Conservation (phyloP, 2,888 invertebrate species). For the Eilema depressum region DNA sequence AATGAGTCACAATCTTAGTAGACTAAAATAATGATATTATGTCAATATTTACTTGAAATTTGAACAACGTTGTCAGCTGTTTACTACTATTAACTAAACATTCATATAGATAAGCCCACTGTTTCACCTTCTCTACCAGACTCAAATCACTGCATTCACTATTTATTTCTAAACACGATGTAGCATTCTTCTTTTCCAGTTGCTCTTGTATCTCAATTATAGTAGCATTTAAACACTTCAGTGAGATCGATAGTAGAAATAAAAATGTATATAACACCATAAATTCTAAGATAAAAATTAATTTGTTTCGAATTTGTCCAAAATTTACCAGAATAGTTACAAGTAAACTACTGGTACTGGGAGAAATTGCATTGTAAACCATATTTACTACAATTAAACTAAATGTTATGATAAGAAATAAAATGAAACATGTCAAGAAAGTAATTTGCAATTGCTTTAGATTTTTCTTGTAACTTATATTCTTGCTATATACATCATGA, state of each 20-base stretch:
- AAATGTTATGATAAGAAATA: background rate
- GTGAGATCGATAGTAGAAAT: background rate
- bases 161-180: too few species aligned
- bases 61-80: constrained; percentile 2
- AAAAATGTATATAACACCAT: background rate
- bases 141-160: background rate
- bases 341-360: background rate
- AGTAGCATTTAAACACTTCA: background rate
- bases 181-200: background rate
- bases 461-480: background rate
- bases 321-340: background rate
- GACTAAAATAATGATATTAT: background rate
- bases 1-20: background rate
- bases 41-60: constrained; percentile 2
- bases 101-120: background rate
- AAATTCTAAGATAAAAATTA: constrained; percentile 5
- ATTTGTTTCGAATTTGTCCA: background rate
- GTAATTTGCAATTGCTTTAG: background rate
- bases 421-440: background rate
- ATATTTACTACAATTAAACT: background rate
- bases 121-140: background rate
- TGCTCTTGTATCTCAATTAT: background rate
- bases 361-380: background rate
- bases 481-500: background rate
- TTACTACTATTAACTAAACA: background rate